Evolutionary conservation across 2,113 vertebrate species (phyloP), one percentile per base, ranked within the genome.

Genomic region (Cygnus buccinator): DNA sequence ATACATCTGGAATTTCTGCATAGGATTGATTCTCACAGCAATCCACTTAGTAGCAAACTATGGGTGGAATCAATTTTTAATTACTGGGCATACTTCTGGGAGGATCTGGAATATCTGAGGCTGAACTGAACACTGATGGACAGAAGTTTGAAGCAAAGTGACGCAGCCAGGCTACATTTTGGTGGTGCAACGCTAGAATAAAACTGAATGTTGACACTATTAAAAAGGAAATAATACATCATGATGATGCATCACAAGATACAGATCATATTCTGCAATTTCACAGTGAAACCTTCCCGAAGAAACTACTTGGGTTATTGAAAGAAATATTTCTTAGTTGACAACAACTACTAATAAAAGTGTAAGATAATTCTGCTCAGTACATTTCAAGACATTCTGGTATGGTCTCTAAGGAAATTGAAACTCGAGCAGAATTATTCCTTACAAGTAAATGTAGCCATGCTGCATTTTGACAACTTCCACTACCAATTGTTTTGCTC

Each of bases 171-270:
- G 23, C 83, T 71, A 43, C 29, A 88, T 71, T 67, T 48, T 63
- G 57, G 46, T 73, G 35, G 46, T n/a, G 11, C 52, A 65, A 22
- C 29, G 37, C 39, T 41, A 79, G 55, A 94, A 75, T 59, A 89
- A 81, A 89, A 93, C n/a, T 52, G 76, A 80, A 78, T 31, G 61
- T 28, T 92, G 92, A 93, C 66, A 58, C 39, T 77, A 55, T 31
- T 81, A 59, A 50, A 63, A 88, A 86, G 26, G 65, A 52, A 72
- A 72, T 76, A 67, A 75, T 0, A 2, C 48, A 54, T 63, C 76
- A 48, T 10, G 17, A 54, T 20, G 44, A 86, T 39, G 19, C 71
- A 54, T 35, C 44, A 67, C 44, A 41, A 71, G 18, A 52, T 9
- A 71, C 6, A 90, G 50, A 55, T 50, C 44, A 50, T 21, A 91